These are phyloP conservation scores for Zootermopsis nevadensis DNA, from an alignment of 2,888 invertebrate genomes.

Conservation along the genomic window DNA sequence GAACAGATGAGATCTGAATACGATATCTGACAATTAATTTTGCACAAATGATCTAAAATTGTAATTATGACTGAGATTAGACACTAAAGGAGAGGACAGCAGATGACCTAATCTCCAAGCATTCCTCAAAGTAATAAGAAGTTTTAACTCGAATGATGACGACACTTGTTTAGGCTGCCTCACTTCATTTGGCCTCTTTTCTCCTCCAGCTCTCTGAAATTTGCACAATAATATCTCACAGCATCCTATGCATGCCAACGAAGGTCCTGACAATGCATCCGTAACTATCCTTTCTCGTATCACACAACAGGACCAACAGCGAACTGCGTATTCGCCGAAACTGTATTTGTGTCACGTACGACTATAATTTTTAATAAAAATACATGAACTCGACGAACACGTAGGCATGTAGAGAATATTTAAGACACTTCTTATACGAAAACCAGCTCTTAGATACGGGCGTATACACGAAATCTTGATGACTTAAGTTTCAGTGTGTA, in stretches of 20 bases:
- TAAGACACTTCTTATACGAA: no score
- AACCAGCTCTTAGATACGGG: no score
- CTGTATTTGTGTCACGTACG: no score
- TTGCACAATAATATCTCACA: neutral
- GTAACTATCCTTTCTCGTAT: neutral
- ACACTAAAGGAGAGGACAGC: neutral
- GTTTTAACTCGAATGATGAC: neutral
- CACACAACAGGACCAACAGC: neutral
- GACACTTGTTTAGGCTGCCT: neutral
- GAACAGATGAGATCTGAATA: no score
- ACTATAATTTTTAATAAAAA: no score
- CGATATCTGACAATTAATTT: no score
- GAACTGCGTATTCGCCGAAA: no score
- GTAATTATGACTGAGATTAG: neutral
- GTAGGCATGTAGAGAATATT: no score
- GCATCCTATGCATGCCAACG: neutral
- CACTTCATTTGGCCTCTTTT: neutral
- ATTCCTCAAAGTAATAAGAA: neutral
- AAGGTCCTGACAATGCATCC: neutral
- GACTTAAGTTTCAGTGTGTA: no score
- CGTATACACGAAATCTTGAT: no score
- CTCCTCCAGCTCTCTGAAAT: neutral
- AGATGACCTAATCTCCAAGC: neutral
- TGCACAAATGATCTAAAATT: no score
- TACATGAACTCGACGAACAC: no score